Conservation (phyloP, 2,113 vertebrate genomes). For the Oenanthe oenanthe region DNA sequence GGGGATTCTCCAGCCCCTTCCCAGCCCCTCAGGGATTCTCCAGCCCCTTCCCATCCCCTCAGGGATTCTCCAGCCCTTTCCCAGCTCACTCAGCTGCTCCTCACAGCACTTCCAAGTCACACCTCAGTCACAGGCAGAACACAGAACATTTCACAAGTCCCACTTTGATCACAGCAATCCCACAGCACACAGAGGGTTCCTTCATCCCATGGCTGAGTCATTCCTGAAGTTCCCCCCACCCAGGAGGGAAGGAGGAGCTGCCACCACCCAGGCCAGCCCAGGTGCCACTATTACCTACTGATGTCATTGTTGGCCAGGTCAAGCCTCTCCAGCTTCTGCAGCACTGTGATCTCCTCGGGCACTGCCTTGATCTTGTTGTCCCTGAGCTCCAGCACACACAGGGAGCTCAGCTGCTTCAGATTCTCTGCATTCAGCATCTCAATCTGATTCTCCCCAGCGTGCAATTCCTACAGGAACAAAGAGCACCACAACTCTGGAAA, state of each 20-base stretch:
- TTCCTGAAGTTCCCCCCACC: background rate
- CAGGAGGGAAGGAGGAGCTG: background rate
- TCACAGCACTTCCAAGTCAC: background rate
- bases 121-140: background rate
- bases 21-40: background rate
- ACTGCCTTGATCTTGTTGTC: slow-evolving; percentile 91
- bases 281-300: slow-evolving; percentile 78
- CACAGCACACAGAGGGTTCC: background rate
- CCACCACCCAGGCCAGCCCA: background rate
- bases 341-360: slow-evolving; percentile 85
- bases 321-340: slow-evolving; percentile 87
- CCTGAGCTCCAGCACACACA: slow-evolving; percentile 89
- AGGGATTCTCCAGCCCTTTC: no score
- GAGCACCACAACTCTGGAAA: background rate
- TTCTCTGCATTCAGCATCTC: slow-evolving; percentile 80
- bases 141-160: background rate
- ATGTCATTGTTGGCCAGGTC: slow-evolving; percentile 95
- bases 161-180: background rate
- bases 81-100: background rate
- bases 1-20: background rate
- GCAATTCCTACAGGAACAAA: slow-evolving; percentile 82
- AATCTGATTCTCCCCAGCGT: slow-evolving; percentile 94
- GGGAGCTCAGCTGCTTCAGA: slow-evolving; percentile 80
- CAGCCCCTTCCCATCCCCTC: background rate
- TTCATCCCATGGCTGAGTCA: background rate